These are phyloP conservation scores for Panzeria rudis DNA, from an alignment of 2,888 invertebrate genomes.

Conservation along the genomic window DNA sequence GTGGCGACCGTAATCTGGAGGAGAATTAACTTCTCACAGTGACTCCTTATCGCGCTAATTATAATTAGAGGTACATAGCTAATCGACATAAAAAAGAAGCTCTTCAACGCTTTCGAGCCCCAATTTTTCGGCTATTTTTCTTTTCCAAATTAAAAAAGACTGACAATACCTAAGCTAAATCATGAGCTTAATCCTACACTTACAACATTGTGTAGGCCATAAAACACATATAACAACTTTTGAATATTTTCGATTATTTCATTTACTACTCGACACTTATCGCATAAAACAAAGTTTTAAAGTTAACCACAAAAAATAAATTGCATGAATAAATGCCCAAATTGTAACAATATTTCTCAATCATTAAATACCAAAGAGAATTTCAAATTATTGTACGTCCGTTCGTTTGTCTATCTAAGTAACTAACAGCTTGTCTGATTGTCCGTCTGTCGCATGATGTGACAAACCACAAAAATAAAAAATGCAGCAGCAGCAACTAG, in stretches of 20 bases:
- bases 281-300: conserved; percentile 27
- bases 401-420: conserved; percentile 24
- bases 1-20: too few relatives aligned
- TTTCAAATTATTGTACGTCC: conserved; percentile 56
- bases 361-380: conserved; percentile 68
- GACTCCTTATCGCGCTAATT: too few relatives aligned
- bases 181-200: conserved; percentile 37
- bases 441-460: conserved; percentile 54
- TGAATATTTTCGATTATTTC: conserved; percentile 23
- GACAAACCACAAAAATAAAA: conserved; percentile 58
- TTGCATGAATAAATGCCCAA: conserved; percentile 72
- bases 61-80: too few relatives aligned
- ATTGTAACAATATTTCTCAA: conserved; percentile 77
- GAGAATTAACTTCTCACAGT: too few relatives aligned
- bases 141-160: neutral
- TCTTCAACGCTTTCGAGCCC: too few relatives aligned
- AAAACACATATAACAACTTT: conserved; percentile 21
- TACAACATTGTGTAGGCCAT: neutral
- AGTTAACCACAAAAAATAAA: conserved; percentile 69
- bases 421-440: conserved; percentile 25
- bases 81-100: too few relatives aligned
- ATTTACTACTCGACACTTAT: conserved; percentile 10
- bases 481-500: conserved; percentile 31
- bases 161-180: neutral
- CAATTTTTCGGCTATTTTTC: neutral